Percentiles rank a stretch among this genome's conserved stretches.
Conservation (phyloP, 2,888 invertebrate genomes). For the Barypeithes pellucidus region DNA sequence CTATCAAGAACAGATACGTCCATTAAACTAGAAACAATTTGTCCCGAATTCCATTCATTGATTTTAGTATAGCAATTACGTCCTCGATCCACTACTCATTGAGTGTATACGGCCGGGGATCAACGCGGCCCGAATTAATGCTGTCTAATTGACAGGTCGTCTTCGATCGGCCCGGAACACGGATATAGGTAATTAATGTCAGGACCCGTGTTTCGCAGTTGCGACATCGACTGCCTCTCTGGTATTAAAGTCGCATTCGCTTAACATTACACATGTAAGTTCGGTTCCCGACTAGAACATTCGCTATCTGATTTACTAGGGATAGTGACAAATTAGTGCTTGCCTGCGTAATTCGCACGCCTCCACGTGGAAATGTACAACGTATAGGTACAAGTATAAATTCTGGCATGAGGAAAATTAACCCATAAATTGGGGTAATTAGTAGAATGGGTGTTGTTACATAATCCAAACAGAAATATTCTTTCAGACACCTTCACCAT, state of each 20-base stretch:
- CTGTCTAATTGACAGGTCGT: constrained; percentile 72
- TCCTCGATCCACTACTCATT: constrained; percentile 29
- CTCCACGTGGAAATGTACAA: constrained; percentile 13
- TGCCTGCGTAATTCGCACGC: constrained; percentile 10
- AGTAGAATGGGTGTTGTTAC: no score
- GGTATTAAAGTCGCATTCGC: constrained; percentile 66
- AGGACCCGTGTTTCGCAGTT: constrained; percentile 67
- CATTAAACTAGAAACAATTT: constrained; percentile 12
- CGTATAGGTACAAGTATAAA: not conserved
- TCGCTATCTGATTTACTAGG: constrained; percentile 54
- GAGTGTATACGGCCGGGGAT: constrained; percentile 37
- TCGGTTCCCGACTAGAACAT: constrained; percentile 52
- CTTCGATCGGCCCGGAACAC: constrained; percentile 70
- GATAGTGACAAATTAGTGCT: constrained; percentile 53
- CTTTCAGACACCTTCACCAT: no score
- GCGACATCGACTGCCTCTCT: constrained; percentile 50
- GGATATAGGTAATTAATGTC: constrained; percentile 72
- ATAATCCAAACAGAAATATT: no score
- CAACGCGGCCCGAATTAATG: constrained; percentile 65
- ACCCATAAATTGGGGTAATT: no score
- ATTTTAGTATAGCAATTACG: constrained; percentile 37
- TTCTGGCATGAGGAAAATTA: not conserved
- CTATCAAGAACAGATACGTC: not conserved
- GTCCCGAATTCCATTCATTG: constrained; percentile 23
- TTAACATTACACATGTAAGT: constrained; percentile 67